Conservation (phyloP, 2,113 vertebrate genomes). For the Sturnira hondurensis region DNA sequence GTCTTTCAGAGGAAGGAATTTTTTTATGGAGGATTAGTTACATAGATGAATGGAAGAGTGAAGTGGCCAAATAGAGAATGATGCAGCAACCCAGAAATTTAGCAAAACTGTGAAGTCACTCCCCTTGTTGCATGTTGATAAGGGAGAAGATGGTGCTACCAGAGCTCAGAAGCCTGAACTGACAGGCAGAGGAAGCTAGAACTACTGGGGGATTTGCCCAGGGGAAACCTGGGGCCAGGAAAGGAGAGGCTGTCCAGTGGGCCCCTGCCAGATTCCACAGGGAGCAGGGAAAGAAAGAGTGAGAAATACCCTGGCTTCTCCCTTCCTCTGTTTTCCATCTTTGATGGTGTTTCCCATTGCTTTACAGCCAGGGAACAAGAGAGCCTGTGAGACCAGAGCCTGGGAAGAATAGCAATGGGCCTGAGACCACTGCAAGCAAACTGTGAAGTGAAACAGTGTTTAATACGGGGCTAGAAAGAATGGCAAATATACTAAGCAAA, state of each 20-base stretch:
- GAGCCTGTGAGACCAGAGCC: neutral
- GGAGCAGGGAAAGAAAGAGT: constrained; percentile 23
- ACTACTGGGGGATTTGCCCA: neutral
- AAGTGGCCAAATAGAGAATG: neutral
- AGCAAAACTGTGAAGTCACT: neutral
- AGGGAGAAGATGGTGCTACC: neutral
- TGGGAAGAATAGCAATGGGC: no score
- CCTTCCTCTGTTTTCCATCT: neutral
- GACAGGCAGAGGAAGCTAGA: constrained; percentile 12
- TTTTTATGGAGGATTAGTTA: neutral
- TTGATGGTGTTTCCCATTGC: neutral
- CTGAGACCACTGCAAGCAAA: neutral
- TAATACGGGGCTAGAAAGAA: neutral
- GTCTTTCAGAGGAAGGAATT: neutral
- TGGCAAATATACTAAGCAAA: neutral
- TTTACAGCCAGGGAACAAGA: neutral
- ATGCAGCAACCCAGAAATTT: neutral
- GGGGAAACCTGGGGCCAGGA: constrained; percentile 15
- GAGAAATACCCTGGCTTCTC: neutral
- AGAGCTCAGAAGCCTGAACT: neutral
- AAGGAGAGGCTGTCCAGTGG: constrained; percentile 28
- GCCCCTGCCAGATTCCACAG: neutral
- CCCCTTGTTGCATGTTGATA: neutral
- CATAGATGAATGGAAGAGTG: neutral
- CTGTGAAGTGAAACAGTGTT: neutral